Evolutionary conservation across 2,113 vertebrate genomes (phyloP).

Genomic region (Perca fluviatilis): DNA sequence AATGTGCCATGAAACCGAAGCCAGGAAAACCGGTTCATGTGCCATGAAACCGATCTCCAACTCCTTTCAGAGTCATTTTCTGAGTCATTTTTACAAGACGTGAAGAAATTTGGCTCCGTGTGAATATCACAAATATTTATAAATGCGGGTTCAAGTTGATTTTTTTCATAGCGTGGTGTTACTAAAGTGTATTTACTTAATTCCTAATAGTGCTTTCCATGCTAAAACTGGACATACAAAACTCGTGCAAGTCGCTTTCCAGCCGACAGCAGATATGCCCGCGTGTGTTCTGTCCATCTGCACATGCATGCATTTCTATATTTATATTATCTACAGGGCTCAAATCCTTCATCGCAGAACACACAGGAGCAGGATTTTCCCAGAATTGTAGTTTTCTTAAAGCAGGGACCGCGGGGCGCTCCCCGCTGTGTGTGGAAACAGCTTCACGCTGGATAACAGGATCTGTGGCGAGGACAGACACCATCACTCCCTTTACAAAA

Average conservation of each 20-base stretch:
- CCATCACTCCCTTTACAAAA: slow-evolving; percentile 39
- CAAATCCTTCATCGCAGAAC: slow-evolving; percentile 20
- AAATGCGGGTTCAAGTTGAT: too few relatives aligned
- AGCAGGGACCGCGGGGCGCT: not conserved
- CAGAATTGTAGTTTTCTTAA: slow-evolving; percentile 29
- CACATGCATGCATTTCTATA: slow-evolving; percentile 47
- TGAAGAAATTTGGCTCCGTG: not conserved
- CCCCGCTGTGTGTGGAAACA: slow-evolving; percentile 45
- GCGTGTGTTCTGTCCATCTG: slow-evolving; percentile 38
- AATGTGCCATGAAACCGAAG: not conserved
- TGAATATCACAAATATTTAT: not conserved
- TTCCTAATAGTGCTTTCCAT: not conserved
- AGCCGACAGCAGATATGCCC: not conserved
- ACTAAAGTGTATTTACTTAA: not conserved
- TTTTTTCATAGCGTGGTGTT: not conserved
- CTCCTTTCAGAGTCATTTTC: too few relatives aligned
- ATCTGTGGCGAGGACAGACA: slow-evolving; percentile 30
- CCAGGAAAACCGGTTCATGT: too few relatives aligned
- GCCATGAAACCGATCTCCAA: not conserved
- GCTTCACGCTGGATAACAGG: slow-evolving; percentile 14
- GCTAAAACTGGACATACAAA: not conserved
- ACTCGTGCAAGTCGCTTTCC: not conserved
- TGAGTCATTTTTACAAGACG: not conserved
- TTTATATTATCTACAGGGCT: slow-evolving; percentile 40
- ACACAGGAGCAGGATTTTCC: slow-evolving; percentile 48